Evolutionary conservation across 2,113 vertebrate genomes (phyloP).

Genomic region (Eubucco bourcierii): DNA sequence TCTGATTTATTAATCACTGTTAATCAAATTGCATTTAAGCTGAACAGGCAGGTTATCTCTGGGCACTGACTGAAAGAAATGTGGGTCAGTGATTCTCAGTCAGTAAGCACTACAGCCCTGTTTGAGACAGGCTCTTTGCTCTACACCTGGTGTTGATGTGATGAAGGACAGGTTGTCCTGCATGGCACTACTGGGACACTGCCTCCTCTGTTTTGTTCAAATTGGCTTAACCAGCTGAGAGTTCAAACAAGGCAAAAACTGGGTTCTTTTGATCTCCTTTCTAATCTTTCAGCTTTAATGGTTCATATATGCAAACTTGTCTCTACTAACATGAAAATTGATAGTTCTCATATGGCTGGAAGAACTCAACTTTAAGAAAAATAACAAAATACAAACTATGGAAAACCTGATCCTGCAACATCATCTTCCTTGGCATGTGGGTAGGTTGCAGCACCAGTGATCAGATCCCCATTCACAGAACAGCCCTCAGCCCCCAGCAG

Average conservation of each 20-base stretch:
- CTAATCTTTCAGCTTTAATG: neutral
- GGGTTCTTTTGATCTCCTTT: neutral
- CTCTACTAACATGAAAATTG: neutral
- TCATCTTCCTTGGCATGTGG: neutral
- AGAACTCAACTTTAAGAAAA: neutral
- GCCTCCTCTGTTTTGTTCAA: neutral
- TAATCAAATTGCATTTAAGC: neutral
- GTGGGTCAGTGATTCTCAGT: neutral
- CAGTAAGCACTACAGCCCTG: neutral
- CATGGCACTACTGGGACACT: neutral
- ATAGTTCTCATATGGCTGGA: neutral
- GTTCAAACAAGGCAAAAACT: neutral
- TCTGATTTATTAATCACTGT: slow-evolving; percentile 33
- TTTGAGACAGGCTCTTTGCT: neutral
- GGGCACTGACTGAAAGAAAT: neutral
- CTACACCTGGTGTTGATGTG: neutral
- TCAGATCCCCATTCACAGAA: neutral
- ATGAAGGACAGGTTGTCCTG: neutral
- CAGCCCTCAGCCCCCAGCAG: neutral
- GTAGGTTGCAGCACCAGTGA: neutral
- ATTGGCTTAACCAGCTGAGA: neutral
- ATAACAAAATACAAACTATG: neutral
- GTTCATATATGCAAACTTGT: neutral
- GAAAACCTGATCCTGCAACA: neutral
- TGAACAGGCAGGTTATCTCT: neutral